Conservation (phyloP, 1,140 invertebrate species). For the Wasmannia auropunctata region DNA sequence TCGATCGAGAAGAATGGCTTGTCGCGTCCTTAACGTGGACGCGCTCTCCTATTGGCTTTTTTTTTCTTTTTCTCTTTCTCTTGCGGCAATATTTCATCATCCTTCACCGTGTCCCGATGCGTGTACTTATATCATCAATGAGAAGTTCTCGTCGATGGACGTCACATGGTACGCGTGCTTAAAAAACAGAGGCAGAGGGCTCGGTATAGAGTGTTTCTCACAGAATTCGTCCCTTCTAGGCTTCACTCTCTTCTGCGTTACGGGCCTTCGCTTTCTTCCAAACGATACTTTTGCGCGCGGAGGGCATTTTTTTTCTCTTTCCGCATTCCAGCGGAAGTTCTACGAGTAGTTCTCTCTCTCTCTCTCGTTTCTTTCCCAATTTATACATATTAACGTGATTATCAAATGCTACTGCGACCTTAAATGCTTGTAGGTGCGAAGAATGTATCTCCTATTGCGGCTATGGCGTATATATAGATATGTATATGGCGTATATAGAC, state of each 20-base stretch:
- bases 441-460: background rate
- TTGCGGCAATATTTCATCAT: background rate
- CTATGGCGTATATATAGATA: background rate
- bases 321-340: background rate
- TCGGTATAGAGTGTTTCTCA: slow-evolving; percentile 72
- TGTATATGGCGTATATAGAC: too few relatives aligned
- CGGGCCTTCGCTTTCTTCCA: slow-evolving; percentile 55
- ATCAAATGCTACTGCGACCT: slow-evolving; percentile 4
- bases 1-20: slow-evolving; percentile 71
- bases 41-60: background rate
- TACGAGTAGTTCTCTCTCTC: background rate
- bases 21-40: background rate
- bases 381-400: slow-evolving; percentile 24
- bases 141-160: slow-evolving; percentile 67
- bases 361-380: background rate
- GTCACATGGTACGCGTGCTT: slow-evolving; percentile 68
- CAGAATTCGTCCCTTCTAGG: slow-evolving; percentile 64
- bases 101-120: background rate
- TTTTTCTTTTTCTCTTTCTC: too few relatives aligned
- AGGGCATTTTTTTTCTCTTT: slow-evolving; percentile 55
- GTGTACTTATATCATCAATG: slow-evolving; percentile 15
- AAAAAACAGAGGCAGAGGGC: slow-evolving; percentile 80
- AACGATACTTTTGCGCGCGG: slow-evolving; percentile 52
- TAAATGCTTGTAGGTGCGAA: background rate
- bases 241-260: slow-evolving; percentile 58